These are phyloP conservation scores for Acronicta alni DNA, from an alignment of 2,888 invertebrate genomes.

Conservation along the genomic window DNA sequence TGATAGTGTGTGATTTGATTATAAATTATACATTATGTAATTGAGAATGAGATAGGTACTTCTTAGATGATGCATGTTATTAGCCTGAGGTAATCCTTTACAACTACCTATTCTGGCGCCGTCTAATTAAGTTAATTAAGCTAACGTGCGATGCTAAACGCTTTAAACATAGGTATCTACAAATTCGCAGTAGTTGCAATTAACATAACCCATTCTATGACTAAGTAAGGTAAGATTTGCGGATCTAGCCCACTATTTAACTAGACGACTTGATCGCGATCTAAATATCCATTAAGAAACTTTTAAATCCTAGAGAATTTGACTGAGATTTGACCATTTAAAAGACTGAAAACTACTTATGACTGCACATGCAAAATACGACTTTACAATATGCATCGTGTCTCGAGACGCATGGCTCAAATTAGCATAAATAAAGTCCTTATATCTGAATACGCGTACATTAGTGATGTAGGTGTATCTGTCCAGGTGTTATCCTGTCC, in stretches of 20 bases:
- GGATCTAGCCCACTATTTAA: too few species aligned
- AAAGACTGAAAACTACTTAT: background rate
- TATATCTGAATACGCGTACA: constrained; percentile 45
- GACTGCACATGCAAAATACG: constrained; percentile 7
- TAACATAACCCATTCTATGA: constrained; percentile 39
- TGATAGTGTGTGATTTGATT: too few species aligned
- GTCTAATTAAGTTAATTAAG: constrained; percentile 48
- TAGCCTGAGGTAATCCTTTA: constrained; percentile 29
- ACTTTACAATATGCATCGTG: constrained; percentile 21
- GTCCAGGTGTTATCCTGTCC: constrained; percentile 81
- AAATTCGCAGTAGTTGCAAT: constrained; percentile 34
- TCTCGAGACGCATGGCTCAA: constrained; percentile 18
- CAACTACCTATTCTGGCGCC: constrained; percentile 28
- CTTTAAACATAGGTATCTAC: constrained; percentile 44
- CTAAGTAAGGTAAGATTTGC: background rate
- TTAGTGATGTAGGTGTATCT: constrained; percentile 60
- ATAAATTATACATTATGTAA: background rate
- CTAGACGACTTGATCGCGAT: too few species aligned
- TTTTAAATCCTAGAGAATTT: background rate
- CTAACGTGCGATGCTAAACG: constrained; percentile 43
- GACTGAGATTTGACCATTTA: background rate
- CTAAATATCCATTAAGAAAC: too few species aligned
- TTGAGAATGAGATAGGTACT: background rate
- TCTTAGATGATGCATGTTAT: background rate
- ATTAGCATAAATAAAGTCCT: constrained; percentile 42